Evolutionary conservation across 2,113 vertebrate species (phyloP), one percentile per base, ranked within the genome.

Genomic region (Calcarius ornatus): DNA sequence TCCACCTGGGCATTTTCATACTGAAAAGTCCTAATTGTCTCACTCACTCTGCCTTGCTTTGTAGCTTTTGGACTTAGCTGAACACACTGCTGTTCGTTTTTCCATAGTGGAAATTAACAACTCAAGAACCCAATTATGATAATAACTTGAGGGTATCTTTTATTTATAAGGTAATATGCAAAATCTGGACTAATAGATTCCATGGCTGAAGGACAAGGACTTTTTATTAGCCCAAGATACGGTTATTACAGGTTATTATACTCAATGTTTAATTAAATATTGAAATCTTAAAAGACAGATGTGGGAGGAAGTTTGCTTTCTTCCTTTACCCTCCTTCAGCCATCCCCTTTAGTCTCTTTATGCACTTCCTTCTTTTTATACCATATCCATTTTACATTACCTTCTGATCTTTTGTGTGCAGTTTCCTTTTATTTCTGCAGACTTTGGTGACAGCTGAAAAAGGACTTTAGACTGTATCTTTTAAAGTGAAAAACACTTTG

Each of bases 201-300:
- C 0, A 0, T 87, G 86, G 50, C 81, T 91, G 78, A 96, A 92
- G 84, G 84, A 84, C 87, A 95, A 84, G 70, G 84, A 73, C 40
- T 77, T 95, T 87, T 95, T 87, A 85, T 90, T 87, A 95, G 73
- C 15, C 63, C 25, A 48, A 56, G 28, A 80, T 65, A 93, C 1
- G 0, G 33, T 90, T 95, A 80, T 90, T 91, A 86, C 3, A 82
- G 27, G n/a, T 79, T 75, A 86, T 94, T 88, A 88, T 73, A 70
- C 28, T 92, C 59, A 56, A 31, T 56, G 22, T 82, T 96, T 91
- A 96, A 95, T 92, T 95, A 97, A 95, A 94, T 91, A 91, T 47
- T 94, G 56, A 90, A 92, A 80, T 66, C 38, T 63, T 90, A 72
- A 86, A 87, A 48, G 42, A 91, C 7, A 66, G 56, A 75, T 50